Evolutionary conservation across 2,888 invertebrate species (phyloP), one percentile per base, ranked within the genome.

Genomic region (Stenodema calcarata): DNA sequence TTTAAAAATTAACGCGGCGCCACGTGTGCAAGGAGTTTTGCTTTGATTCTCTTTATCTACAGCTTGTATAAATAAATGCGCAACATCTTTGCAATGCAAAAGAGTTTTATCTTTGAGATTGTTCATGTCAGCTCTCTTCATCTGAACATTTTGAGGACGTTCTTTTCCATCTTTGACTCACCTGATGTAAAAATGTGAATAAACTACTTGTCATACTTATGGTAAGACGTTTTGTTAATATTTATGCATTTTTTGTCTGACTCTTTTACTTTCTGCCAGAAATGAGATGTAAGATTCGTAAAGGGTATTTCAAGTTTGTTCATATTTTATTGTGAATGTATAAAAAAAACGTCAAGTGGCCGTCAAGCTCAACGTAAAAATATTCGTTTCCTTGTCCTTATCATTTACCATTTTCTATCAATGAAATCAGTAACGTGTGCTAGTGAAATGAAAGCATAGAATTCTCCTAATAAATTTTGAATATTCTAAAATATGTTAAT

Each of bases 401-500:
- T 78, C n/a, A 11, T 44, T 50, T 50, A 11, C 35, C 30, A 14
- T 35, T 73, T 30, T 73, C 41, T 73, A 35, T 35, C 50, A 50
- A 16, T 14, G 50, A 30, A 78, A 44, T 23, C 12, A 30, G 1
- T 4, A 23, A 78, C 16, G 78, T 23, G n/a, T n/a, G n/a, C n/a
- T n/a, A n/a, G n/a, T n/a, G 44, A 80, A 80, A 54, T 54, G 54
- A 54, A 41, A 41, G 44, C 14, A 78, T 18, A 3, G 50, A 54
- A 54, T 50, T 50, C 54, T 80, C 54, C 27, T 80, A 30, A 80
- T 54, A 80, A 80, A 80, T 54, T 80, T 80, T 54, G 73, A 80
- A 80, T 80, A 80, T 80, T 80, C 80, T 80, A 80, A 80, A 80
- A 54, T 54, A 47, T 80, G 80, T 80, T 80, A 78, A 78, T 80